Conservation (phyloP, 2,113 vertebrate species). For the Mirounga angustirostris region DNA sequence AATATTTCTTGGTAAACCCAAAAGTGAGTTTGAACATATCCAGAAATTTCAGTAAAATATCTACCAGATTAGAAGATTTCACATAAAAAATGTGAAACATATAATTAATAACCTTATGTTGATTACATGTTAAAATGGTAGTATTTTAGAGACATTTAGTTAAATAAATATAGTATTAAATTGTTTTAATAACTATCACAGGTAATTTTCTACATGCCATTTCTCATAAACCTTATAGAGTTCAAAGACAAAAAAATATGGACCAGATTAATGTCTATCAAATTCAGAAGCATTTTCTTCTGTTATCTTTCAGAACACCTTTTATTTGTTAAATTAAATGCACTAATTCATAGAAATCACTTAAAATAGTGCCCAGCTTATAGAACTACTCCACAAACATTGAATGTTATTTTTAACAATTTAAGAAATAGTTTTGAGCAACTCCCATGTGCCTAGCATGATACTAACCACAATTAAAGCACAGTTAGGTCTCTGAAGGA, state of each 20-base stretch:
- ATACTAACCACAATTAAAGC: background rate
- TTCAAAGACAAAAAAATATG: background rate
- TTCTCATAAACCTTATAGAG: background rate
- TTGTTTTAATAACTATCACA: background rate
- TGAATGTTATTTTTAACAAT: background rate
- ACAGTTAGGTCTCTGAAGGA: background rate
- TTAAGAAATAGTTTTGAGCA: constrained; percentile 30
- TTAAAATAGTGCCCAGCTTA: constrained; percentile 7
- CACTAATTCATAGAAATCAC: background rate
- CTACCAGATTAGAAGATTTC: background rate
- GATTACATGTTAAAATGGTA: background rate
- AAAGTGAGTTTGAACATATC: constrained; percentile 9
- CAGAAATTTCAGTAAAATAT: constrained; percentile 12
- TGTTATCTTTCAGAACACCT: background rate
- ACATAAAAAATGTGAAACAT: background rate
- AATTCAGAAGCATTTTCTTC: background rate
- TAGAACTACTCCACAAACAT: background rate
- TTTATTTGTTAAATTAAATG: constrained; percentile 12
- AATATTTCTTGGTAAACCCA: constrained; percentile 34
- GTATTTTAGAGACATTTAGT: background rate
- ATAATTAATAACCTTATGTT: background rate
- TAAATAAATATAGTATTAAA: background rate
- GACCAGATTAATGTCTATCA: background rate
- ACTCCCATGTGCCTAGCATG: background rate
- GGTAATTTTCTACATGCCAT: background rate